These are phyloP conservation scores for Microchirus variegatus DNA, from an alignment of 2,797 vertebrate species.

Conservation along the genomic window DNA sequence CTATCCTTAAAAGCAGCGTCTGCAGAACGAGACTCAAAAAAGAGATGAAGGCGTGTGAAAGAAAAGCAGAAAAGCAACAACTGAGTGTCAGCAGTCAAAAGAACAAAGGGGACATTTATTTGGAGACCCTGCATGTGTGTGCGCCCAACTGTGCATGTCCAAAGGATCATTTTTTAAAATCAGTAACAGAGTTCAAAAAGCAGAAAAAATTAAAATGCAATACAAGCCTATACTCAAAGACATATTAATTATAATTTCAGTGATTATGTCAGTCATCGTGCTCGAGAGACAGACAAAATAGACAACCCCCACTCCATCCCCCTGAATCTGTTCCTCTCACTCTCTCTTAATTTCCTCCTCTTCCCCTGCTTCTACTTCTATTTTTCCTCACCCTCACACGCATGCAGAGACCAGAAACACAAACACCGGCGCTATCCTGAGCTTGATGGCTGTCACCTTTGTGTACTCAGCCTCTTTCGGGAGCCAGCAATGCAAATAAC, in stretches of 20 bases:
- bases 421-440: constrained; percentile 55
- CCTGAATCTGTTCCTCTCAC: constrained; percentile 6
- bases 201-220: too few relatives aligned
- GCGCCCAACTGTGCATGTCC: constrained; percentile 2
- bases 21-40: constrained; percentile 13
- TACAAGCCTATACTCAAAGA: constrained; percentile 26
- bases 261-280: constrained; percentile 48
- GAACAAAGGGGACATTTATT: constrained; percentile 14
- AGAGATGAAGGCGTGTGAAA: constrained; percentile 10
- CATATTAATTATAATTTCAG: constrained; percentile 38
- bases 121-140: constrained; percentile 7
- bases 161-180: constrained; percentile 48
- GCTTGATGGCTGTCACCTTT: constrained; percentile 78
- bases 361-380: constrained; percentile 32
- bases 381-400: constrained; percentile 42
- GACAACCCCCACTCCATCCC: not conserved
- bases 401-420: constrained; percentile 41
- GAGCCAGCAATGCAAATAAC: constrained; percentile 73
- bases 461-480: constrained; percentile 73
- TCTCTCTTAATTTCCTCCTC: constrained; percentile 31
- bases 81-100: constrained; percentile 12
- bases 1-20: constrained; percentile 41
- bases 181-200: constrained; percentile 14
- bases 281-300: constrained; percentile 18
- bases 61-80: not conserved